Conservation (phyloP, 1,140 invertebrate species). For the Zaprionus ornatus region DNA sequence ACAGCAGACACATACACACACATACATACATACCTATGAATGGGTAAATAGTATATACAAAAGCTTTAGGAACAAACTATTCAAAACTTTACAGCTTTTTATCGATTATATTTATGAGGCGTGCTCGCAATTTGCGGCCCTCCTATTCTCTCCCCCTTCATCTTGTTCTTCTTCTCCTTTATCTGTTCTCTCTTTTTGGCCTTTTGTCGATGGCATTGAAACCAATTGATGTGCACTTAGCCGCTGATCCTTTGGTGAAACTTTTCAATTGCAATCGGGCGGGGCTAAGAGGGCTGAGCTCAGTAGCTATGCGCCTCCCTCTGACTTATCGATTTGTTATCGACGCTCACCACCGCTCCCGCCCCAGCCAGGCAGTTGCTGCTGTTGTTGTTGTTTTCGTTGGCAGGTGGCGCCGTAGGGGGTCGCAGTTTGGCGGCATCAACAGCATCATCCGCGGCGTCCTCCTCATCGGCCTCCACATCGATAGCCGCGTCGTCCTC, state of each 20-base stretch:
- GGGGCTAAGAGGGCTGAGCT: constrained; percentile 8
- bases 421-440: constrained; percentile 13
- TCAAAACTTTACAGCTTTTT: constrained; percentile 58
- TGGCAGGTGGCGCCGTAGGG: constrained; percentile 5
- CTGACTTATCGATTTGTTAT: constrained; percentile 57
- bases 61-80: constrained; percentile 74
- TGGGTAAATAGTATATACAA: constrained; percentile 59
- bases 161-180: background rate
- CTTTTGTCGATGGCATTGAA: constrained; percentile 51
- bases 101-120: constrained; percentile 37
- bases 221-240: constrained; percentile 64
- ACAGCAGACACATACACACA: background rate
- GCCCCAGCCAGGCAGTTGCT: constrained; percentile 6
- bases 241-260: constrained; percentile 44
- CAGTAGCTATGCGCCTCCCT: constrained; percentile 51
- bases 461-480: constrained; percentile 71
- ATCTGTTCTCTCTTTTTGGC: constrained; percentile 9
- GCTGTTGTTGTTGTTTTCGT: background rate
- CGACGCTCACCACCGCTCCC: constrained; percentile 8
- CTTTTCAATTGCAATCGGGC: constrained; percentile 23
- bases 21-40: background rate
- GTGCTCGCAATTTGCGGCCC: background rate
- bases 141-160: background rate
- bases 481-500: constrained; percentile 72
- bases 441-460: background rate